Evolutionary conservation across 2,888 invertebrate genomes (phyloP), one percentile per base, ranked within the genome.

Genomic region (Tricholauxania praeusta): DNA sequence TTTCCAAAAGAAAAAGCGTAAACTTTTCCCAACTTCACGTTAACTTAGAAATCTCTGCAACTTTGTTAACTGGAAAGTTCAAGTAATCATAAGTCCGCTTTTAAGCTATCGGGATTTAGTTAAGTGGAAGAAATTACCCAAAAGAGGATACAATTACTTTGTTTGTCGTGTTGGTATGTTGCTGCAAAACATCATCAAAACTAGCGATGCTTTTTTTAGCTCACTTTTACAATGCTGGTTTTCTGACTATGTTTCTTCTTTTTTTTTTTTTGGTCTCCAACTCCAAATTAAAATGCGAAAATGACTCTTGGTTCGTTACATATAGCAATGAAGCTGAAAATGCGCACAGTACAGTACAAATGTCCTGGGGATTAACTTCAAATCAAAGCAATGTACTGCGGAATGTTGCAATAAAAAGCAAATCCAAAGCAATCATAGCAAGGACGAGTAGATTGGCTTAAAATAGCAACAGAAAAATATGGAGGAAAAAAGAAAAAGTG

Each of bases 121-220:
- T 82, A 81, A 82, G 82, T 82, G 82, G 81, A 82, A 82, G 81
- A 82, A 82, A 82, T 82, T 82, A 81, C 80, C 78, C 80, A 75
- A 78, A 78, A 78, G 79, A 80, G 79, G 79, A 79, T 80, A 80
- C 80, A 81, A 82, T 81, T 81, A 82, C 81, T 80, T 79, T 81
- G 75, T 75, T 78, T 78, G 74, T 72, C 47, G 39, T 39, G 39
- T 6, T 39, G 10, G 39, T 39, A 39, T 2, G 17, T n/a, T 62
- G 32, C 39, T 47, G n/a, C 1, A 47, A 62, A 62, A 22, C 39
- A 62, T 22, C 60, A 62, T 12, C 60, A 39, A 17, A 19, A 62
- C 60, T 39, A 32, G 28, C 28, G 28, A 28, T 28, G 28, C 3
- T 28, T 28, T 28, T 28, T 28, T 28, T 28, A 28, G 0, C 28